A percentile compares a stretch with the other conserved stretches of the same genome.
These are phyloP conservation scores for Gastrophysa polygoni DNA, from an alignment of 2,888 invertebrate genomes.

Conservation along the genomic window DNA sequence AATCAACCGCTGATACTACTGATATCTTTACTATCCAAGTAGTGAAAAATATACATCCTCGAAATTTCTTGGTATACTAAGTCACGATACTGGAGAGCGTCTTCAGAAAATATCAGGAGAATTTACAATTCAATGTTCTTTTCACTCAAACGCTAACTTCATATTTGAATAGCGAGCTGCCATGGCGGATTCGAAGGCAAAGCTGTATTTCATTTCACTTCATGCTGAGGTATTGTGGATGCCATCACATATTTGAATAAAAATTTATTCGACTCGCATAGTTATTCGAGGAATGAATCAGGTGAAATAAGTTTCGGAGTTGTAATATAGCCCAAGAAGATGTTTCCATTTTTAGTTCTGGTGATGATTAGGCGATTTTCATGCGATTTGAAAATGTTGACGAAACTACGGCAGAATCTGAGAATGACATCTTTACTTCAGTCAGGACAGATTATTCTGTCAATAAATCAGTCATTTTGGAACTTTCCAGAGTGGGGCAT, in stretches of 20 bases:
- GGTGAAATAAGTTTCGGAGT: neutral
- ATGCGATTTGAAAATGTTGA: too few relatives aligned
- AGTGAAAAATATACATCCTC: too few relatives aligned
- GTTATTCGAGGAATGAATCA: neutral
- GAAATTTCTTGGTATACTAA: too few relatives aligned
- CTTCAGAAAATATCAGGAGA: too few relatives aligned
- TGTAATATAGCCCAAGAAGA: neutral
- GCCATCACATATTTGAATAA: neutral
- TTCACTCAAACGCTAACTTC: neutral
- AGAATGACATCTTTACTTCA: too few relatives aligned
- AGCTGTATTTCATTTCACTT: neutral
- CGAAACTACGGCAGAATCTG: too few relatives aligned
- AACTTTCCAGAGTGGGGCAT: too few relatives aligned
- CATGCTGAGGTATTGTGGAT: neutral
- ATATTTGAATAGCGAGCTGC: neutral
- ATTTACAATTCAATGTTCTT: neutral
- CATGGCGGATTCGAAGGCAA: neutral
- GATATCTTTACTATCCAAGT: too few relatives aligned
- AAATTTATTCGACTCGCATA: neutral
- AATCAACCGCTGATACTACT: too few relatives aligned
- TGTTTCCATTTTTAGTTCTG: neutral
- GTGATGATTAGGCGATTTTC: neutral
- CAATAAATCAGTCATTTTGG: too few relatives aligned
- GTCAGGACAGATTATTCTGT: too few relatives aligned
- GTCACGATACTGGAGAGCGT: too few relatives aligned